A percentile compares a stretch with the other conserved stretches of the same genome.
These are phyloP conservation scores for Auanema sp. DNA, from an alignment of 2,888 invertebrate genomes.

Conservation along the genomic window DNA sequence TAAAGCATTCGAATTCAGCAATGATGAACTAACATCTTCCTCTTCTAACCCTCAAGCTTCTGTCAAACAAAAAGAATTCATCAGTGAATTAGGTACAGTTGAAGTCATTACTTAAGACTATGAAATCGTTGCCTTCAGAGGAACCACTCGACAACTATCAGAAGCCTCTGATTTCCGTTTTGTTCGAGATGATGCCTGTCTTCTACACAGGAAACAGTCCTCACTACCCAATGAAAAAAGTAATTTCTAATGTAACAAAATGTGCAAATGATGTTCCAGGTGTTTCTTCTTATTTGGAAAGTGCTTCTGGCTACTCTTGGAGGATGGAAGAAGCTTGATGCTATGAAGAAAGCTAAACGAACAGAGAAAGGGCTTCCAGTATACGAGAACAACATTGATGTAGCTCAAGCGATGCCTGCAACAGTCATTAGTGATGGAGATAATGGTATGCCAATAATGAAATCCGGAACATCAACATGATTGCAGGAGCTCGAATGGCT, in stretches of 20 bases:
- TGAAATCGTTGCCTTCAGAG: slow-evolving; percentile 25
- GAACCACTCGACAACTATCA: slow-evolving; percentile 53
- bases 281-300: slow-evolving; percentile 92
- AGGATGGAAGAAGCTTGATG: slow-evolving; percentile 81
- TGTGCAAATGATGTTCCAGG: slow-evolving; percentile 63
- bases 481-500: slow-evolving; percentile 18
- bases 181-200: slow-evolving; percentile 91
- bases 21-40: slow-evolving; percentile 18
- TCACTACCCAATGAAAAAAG: slow-evolving; percentile 97
- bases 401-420: slow-evolving; percentile 73
- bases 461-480: not conserved
- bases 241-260: slow-evolving; percentile 18
- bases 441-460: slow-evolving; percentile 8
- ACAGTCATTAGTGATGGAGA: slow-evolving; percentile 33
- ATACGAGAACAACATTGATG: slow-evolving; percentile 88
- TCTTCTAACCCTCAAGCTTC: slow-evolving; percentile 3
- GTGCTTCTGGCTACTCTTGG: slow-evolving; percentile 83
- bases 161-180: slow-evolving; percentile 70
- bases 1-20: no score
- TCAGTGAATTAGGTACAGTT: slow-evolving; percentile 12
- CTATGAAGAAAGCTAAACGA: slow-evolving; percentile 66
- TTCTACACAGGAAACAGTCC: slow-evolving; percentile 93
- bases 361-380: slow-evolving; percentile 71
- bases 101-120: not conserved
- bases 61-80: slow-evolving; percentile 17